Conservation (phyloP, 2,797 vertebrate species). For the Melopsittacus undulatus region DNA sequence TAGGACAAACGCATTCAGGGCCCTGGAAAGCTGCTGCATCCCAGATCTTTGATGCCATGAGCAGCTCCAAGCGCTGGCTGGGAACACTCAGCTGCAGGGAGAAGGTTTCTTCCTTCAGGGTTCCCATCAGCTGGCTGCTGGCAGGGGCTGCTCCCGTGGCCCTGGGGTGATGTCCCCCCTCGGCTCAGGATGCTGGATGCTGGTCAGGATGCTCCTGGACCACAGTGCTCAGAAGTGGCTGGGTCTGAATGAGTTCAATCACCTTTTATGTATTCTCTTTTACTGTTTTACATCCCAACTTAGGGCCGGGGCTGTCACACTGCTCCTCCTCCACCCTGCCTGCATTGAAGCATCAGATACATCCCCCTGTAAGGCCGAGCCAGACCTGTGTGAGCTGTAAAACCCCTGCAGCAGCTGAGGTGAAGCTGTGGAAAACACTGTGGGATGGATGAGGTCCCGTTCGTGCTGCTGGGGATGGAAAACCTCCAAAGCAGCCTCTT, state of each 20-base stretch:
- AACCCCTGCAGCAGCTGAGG: not conserved
- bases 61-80: accelerated
- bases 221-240: not conserved
- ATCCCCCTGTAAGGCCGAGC: not conserved
- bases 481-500: not conserved
- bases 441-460: not conserved
- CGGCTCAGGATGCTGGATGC: not conserved
- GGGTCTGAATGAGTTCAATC: not conserved
- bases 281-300: not conserved
- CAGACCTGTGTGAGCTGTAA: not conserved
- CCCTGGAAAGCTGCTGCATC: not conserved
- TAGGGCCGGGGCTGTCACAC: not conserved
- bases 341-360: not conserved
- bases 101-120: not conserved
- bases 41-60: not conserved
- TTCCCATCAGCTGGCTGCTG: not conserved
- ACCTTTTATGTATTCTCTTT: not conserved
- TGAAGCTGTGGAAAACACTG: not conserved
- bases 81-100: not conserved
- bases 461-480: not conserved
- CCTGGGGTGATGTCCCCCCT: not conserved
- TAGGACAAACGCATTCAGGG: not conserved
- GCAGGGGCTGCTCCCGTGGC: not conserved
- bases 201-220: no score
- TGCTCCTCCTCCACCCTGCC: not conserved